phyloP scores from a whole-genome alignment of 2,888 invertebrate genomes.

The Pachydiplax longipennis region DNA sequence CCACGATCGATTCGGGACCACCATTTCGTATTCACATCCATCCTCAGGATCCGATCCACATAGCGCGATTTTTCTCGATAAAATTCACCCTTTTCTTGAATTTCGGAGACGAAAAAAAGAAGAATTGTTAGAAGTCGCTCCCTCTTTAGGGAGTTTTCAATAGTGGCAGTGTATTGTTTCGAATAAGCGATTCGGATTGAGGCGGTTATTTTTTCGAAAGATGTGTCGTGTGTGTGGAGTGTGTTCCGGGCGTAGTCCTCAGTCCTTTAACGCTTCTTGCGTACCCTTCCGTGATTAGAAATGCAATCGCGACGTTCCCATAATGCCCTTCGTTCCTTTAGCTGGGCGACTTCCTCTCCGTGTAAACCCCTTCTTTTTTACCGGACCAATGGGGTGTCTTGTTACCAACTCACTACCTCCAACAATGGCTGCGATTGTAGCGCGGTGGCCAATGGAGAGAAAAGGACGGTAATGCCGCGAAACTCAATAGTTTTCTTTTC shows the following conservation, averaged over 20 bases:
- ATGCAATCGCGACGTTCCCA: not conserved
- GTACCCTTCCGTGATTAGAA: not conserved
- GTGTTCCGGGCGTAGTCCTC: not conserved
- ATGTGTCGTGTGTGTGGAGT: not conserved
- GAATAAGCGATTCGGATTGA: not conserved
- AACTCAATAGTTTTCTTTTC: not conserved
- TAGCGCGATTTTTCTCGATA: not conserved
- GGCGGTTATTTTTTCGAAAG: not conserved
- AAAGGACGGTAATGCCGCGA: not conserved
- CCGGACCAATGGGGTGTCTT: not conserved
- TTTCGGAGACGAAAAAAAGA: not conserved
- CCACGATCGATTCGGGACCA: not conserved
- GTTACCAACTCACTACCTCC: not conserved
- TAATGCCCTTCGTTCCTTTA: not conserved
- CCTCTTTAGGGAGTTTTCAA: not conserved
- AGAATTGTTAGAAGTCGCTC: not conserved
- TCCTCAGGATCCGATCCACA: not conserved
- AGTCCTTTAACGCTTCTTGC: not conserved
- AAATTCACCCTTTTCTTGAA: not conserved
- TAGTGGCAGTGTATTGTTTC: not conserved
- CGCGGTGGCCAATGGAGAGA: not conserved
- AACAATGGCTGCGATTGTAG: constrained; percentile 15
- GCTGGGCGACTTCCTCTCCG: not conserved
- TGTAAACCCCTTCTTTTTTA: not conserved
- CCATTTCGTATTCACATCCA: not conserved